phyloP scores from a whole-genome alignment of 2,888 invertebrate genomes.

The Machimus rusticus region DNA sequence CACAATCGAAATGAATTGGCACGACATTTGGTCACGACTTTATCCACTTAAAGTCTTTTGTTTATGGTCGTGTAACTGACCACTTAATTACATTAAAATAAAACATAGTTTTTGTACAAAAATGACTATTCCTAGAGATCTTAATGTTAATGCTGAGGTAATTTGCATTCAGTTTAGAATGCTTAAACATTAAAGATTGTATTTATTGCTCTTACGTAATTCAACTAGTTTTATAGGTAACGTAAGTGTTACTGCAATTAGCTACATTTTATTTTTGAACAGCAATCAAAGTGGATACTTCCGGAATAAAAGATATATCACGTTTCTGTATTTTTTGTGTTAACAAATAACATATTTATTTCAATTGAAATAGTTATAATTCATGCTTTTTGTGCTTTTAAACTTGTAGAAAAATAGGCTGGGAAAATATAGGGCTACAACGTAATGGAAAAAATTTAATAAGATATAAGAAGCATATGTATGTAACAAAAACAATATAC shows the following conservation, averaged over 20 bases:
- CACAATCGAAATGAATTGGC: neutral
- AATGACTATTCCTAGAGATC: neutral
- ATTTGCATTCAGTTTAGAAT: neutral
- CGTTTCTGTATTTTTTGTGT: neutral
- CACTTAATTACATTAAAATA: neutral
- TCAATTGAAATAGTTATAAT: neutral
- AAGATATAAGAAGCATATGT: too few species aligned
- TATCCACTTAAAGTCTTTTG: neutral
- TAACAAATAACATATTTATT: neutral
- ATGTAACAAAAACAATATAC: too few species aligned
- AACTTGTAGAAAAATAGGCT: too few species aligned
- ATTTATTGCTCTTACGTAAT: neutral
- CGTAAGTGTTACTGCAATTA: neutral
- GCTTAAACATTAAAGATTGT: neutral
- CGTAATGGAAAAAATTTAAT: too few species aligned
- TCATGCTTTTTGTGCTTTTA: too few species aligned
- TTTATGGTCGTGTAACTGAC: neutral
- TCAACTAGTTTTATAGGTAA: neutral
- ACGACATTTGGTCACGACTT: neutral
- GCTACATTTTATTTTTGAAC: neutral
- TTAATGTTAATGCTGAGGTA: neutral
- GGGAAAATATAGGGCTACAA: too few species aligned
- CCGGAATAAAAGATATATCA: neutral
- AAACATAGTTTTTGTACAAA: neutral
- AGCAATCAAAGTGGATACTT: neutral